Evolutionary conservation across 2,797 vertebrate genomes (phyloP).

Genomic region (Molossus molossus): DNA sequence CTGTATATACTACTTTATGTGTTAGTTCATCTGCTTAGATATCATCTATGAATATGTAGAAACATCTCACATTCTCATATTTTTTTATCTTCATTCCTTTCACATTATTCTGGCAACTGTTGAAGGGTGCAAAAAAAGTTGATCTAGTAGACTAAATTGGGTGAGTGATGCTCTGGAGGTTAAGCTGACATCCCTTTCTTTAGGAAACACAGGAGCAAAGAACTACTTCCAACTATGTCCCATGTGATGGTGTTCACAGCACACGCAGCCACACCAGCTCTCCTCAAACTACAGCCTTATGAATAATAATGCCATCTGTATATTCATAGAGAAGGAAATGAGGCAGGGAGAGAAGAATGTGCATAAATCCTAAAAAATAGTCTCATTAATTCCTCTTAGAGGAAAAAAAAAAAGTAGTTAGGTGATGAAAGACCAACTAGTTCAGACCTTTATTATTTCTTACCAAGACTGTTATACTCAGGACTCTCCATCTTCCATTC

Average conservation of each 20-base stretch:
- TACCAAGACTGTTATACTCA: neutral
- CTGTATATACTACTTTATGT: neutral
- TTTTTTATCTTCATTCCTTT: conserved; percentile 32
- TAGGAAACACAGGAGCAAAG: neutral
- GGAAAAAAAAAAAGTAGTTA: neutral
- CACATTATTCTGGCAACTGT: neutral
- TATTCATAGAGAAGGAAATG: conserved; percentile 11
- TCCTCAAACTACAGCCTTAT: neutral
- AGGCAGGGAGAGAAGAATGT: neutral
- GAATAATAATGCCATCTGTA: neutral
- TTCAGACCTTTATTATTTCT: conserved; percentile 46
- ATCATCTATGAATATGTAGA: neutral
- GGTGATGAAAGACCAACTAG: neutral
- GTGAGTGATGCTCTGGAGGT: neutral
- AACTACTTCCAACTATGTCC: neutral
- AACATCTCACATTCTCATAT: neutral
- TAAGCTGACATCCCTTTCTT: neutral
- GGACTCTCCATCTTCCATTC: neutral
- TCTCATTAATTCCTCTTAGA: conserved; percentile 1
- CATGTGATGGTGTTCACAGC: neutral
- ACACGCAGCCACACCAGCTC: neutral
- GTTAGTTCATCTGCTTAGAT: neutral
- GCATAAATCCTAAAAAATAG: neutral
- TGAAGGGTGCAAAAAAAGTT: neutral
- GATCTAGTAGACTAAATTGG: neutral